These are phyloP conservation scores for Halichondria panicea DNA, from an alignment of 37 sponge, comb jelly and placozoan genomes.

Conservation along the genomic window DNA sequence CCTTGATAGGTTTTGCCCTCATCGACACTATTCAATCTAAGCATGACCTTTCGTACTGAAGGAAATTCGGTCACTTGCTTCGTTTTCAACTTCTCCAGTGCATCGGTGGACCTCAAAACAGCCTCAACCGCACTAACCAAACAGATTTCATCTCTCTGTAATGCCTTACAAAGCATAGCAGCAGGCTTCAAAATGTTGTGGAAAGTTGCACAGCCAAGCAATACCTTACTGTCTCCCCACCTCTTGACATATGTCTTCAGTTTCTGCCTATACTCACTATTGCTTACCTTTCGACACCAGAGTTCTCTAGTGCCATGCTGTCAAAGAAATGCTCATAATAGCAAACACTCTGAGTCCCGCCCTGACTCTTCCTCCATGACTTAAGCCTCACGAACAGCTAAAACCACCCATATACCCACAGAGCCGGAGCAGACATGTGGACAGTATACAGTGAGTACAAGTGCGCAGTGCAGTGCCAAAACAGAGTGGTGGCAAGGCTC, in stretches of 20 bases:
- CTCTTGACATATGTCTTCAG: constrained; percentile 54
- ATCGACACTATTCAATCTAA: constrained; percentile 22
- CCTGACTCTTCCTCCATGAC: too few species aligned
- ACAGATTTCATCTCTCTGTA: constrained; percentile 64
- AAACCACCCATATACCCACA: too few species aligned
- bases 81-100: constrained; percentile 39
- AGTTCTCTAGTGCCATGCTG: too few species aligned
- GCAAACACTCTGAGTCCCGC: too few species aligned
- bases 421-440: too few species aligned
- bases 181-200: constrained; percentile 65
- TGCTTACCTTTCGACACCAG: too few species aligned
- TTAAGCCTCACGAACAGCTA: too few species aligned
- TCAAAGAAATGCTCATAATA: too few species aligned
- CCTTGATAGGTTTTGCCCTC: constrained; percentile 24
- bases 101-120: constrained; percentile 40
- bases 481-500: too few species aligned
- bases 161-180: constrained; percentile 44
- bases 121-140: constrained; percentile 64
- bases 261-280: constrained; percentile 25
- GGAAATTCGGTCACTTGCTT: constrained; percentile 42
- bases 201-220: constrained; percentile 75
- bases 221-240: constrained; percentile 52
- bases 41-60: constrained; percentile 60
- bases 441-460: too few species aligned
- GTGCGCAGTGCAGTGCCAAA: too few species aligned